Evolutionary conservation across 1,140 invertebrate species (phyloP).

Genomic region (Saccostrea glomerata): DNA sequence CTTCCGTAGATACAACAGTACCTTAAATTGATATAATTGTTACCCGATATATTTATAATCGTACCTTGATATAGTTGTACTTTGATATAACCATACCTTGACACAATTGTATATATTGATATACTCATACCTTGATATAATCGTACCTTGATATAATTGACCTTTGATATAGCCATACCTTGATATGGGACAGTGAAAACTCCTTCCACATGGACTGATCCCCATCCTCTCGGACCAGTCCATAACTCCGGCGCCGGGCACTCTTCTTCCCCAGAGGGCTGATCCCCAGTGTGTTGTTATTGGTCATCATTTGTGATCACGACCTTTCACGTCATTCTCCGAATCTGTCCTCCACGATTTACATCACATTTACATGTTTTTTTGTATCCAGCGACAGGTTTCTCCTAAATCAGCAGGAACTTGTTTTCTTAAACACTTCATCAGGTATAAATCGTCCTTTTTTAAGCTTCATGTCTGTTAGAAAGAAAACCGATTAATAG

Average conservation of each 20-base stretch:
- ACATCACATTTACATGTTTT: not conserved
- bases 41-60: too few relatives aligned
- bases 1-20: too few relatives aligned
- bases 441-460: not conserved
- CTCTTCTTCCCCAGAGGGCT: slow-evolving; percentile 2
- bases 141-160: not conserved
- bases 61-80: too few relatives aligned
- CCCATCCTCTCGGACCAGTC: slow-evolving; percentile 7
- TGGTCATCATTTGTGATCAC: not conserved
- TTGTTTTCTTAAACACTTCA: not conserved
- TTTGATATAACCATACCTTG: too few relatives aligned
- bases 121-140: too few relatives aligned
- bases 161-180: slow-evolving; percentile 11
- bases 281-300: not conserved
- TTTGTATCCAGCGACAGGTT: not conserved
- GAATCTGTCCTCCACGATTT: not conserved
- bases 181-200: slow-evolving; percentile 49
- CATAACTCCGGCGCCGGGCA: not conserved
- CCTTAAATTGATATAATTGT: too few relatives aligned
- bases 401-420: not conserved
- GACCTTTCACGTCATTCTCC: not conserved
- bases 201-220: slow-evolving; percentile 48
- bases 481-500: slow-evolving; percentile 11
- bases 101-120: too few relatives aligned
- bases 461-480: not conserved